phyloP scores from a whole-genome alignment of 2,797 vertebrate genomes.

The Chelonia mydas region DNA sequence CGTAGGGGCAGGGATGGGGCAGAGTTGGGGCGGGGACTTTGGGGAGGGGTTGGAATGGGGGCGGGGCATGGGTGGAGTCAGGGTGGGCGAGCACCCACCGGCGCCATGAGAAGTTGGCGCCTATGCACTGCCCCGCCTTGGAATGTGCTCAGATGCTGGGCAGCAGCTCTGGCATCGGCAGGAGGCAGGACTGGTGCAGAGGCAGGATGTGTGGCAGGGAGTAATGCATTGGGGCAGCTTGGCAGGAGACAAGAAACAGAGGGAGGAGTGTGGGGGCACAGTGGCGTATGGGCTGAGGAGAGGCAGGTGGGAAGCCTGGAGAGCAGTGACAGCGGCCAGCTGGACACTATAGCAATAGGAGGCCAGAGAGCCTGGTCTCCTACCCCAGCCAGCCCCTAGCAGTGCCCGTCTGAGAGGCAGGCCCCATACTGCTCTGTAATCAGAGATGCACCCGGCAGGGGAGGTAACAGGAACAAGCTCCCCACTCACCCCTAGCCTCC shows the following conservation, averaged over 20 bases:
- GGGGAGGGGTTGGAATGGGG: too few species aligned
- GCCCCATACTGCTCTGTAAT: too few species aligned
- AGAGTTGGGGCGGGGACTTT: too few species aligned
- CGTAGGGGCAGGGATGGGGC: too few species aligned
- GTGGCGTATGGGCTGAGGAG: background rate
- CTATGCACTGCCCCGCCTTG: too few species aligned
- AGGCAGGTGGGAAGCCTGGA: background rate
- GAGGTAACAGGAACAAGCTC: background rate
- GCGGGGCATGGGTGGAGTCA: too few species aligned
- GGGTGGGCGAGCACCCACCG: too few species aligned
- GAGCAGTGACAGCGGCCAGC: background rate
- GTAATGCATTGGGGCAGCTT: background rate
- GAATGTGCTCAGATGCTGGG: background rate
- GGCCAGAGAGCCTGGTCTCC: background rate
- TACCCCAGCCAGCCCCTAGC: too few species aligned
- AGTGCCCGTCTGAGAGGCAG: too few species aligned
- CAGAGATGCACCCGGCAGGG: too few species aligned
- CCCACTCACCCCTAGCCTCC: background rate
- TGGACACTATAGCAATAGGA: background rate
- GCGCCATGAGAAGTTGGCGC: too few species aligned
- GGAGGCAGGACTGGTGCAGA: background rate
- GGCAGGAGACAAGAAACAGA: background rate
- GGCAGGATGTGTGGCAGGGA: background rate
- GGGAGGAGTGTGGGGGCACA: background rate
- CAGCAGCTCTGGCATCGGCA: background rate